Percentiles rank a stretch among this genome's conserved stretches.
Evolutionary conservation across 2,113 vertebrate genomes (phyloP).

Genomic region (Trogon surrucura): DNA sequence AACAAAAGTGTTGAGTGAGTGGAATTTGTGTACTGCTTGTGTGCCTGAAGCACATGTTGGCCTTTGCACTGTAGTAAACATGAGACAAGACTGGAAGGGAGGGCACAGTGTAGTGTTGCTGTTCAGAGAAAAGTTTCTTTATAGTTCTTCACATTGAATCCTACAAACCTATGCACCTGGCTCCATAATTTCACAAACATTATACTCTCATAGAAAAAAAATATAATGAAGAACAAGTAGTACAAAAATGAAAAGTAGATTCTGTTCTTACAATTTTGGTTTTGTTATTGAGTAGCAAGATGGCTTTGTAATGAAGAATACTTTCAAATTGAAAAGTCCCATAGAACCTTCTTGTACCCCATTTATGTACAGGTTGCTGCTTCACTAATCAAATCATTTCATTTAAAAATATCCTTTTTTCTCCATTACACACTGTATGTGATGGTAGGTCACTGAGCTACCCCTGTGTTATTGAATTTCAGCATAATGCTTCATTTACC

Average conservation of each 20-base stretch:
- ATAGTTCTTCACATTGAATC: not conserved
- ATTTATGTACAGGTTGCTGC: not conserved
- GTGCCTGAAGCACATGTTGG: not conserved
- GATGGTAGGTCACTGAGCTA: slow-evolving; percentile 14
- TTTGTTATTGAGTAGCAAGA: not conserved
- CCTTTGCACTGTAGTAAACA: not conserved
- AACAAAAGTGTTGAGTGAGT: not conserved
- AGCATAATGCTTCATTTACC: slow-evolving; percentile 53
- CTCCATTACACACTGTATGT: not conserved
- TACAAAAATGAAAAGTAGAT: not conserved
- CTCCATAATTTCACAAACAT: not conserved
- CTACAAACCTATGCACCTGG: not conserved
- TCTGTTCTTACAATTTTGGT: not conserved
- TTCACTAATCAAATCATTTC: slow-evolving; percentile 33
- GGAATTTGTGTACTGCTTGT: not conserved
- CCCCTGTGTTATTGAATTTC: slow-evolving; percentile 50
- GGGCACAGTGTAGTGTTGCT: not conserved
- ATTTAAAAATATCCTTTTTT: slow-evolving; percentile 33
- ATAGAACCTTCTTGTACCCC: not conserved
- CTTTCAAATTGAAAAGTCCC: not conserved
- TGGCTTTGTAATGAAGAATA: not conserved
- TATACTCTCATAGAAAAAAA: not conserved
- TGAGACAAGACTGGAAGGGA: not conserved
- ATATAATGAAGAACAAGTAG: not conserved
- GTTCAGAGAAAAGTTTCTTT: not conserved